Evolutionary conservation across 2,797 vertebrate species (phyloP), one percentile per base, ranked within the genome.

Genomic region (Tenualosa thibaudeaui): DNA sequence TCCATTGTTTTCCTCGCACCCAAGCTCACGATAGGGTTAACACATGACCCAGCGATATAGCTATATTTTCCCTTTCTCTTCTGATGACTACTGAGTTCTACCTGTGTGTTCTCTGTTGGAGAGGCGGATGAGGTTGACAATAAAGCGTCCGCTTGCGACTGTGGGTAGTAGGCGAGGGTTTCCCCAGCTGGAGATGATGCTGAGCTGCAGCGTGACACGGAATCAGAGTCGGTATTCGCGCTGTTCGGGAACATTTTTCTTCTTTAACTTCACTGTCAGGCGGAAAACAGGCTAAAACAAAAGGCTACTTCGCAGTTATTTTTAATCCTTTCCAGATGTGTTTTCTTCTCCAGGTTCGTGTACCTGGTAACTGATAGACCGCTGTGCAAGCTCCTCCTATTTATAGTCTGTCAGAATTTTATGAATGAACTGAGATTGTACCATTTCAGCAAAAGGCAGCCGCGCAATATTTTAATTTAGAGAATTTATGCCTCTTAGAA

Each of bases 171-270:
- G 26, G 92, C 93, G 82, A 95, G 91, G 89, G 91, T 95, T 92
- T 98, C 97, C 93, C 95, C 95, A 78, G 93, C 93, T 68, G 96
- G 96, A 90, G 97, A 97, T 88, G 97, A 97, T 88, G 96, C 96
- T 89, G 97, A 95, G 92, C 97, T 97, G 95, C 97, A 97, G 94
- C 96, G 96, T 81, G 97, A 97, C 82, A 94, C 95, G 37, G 96
- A 93, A 89, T 99, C 98, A 93, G 97, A 96, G 83, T 97, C 97
- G 82, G 94, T 90, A 90, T 94, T 89, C 89, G 86, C 88, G 90
- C 96, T 96, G 89, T 95, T 95, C 5, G 94, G 95, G 91, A 96
- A 96, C 96, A 97, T 96, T 93, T 91, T 86, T 84, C 53, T 81
- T 22, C 7, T 46, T 46, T 43, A 83, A 49, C 19, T 71, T 62